Percentiles rank a stretch among this genome's conserved stretches.
phyloP scores from a whole-genome alignment of 2,113 vertebrate species.

The Gymnobelideus leadbeateri region DNA sequence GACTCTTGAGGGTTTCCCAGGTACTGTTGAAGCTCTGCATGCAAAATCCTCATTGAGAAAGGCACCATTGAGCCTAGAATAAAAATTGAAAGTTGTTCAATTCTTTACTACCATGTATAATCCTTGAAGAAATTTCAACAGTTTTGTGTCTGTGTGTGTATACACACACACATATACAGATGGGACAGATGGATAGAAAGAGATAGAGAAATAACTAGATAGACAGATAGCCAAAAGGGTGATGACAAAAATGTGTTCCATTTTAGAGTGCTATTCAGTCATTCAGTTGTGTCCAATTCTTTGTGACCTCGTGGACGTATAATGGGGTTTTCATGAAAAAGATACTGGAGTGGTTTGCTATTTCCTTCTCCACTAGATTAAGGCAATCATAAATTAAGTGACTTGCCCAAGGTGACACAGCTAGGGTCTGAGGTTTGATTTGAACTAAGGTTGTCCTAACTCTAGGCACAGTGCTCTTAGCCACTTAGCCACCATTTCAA shows the following conservation, averaged over 20 bases:
- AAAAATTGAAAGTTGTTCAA: not conserved
- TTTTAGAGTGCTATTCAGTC: not conserved
- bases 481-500: not conserved
- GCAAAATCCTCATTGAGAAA: conserved; percentile 96
- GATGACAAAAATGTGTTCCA: not conserved
- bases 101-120: not conserved
- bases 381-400: not conserved
- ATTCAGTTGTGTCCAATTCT: not conserved
- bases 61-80: conserved; percentile 96
- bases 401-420: not conserved
- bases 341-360: not conserved
- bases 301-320: not conserved
- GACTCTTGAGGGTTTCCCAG: conserved; percentile 95
- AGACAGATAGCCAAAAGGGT: not conserved
- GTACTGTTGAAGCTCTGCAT: conserved; percentile 97
- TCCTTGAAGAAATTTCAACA: not conserved
- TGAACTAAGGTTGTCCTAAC: not conserved
- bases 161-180: not conserved
- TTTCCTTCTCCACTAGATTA: not conserved
- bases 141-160: not conserved
- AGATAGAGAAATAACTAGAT: too few relatives aligned
- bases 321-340: not conserved
- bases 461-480: not conserved
- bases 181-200: too few relatives aligned
- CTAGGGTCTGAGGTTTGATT: not conserved